Percentiles rank a stretch among this genome's conserved stretches.
Conservation (phyloP, 2,888 invertebrate genomes). For the Arrhopalites spinosus region DNA sequence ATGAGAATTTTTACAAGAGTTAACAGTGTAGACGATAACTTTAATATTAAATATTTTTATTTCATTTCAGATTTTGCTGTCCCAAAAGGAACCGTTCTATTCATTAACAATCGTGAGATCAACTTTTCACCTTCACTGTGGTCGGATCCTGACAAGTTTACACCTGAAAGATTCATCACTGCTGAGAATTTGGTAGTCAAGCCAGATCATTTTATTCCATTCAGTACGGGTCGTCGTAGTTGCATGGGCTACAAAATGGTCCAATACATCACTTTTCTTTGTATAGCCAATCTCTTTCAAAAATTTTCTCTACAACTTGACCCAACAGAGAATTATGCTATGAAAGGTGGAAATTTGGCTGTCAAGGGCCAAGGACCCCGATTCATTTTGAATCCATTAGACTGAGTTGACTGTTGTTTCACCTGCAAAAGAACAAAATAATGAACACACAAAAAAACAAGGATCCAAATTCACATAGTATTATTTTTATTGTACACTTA, state of each 20-base stretch:
- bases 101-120: slow-evolving; percentile 81
- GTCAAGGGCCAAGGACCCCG: slow-evolving; percentile 63
- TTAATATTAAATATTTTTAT: not conserved
- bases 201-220: slow-evolving; percentile 79
- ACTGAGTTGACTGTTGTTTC: slow-evolving; percentile 15
- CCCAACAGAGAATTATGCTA: slow-evolving; percentile 64
- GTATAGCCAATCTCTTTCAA: slow-evolving; percentile 69
- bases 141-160: slow-evolving; percentile 71
- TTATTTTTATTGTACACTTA: slow-evolving; percentile 2
- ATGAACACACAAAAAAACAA: not conserved
- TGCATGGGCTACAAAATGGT: slow-evolving; percentile 82
- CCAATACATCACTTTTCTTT: slow-evolving; percentile 68
- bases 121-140: slow-evolving; percentile 77
- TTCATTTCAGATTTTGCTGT: slow-evolving; percentile 68
- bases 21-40: not conserved
- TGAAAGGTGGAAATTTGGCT: slow-evolving; percentile 65
- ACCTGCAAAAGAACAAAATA: not conserved
- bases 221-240: slow-evolving; percentile 81
- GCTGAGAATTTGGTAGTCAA: slow-evolving; percentile 64
- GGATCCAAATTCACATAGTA: not conserved
- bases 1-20: not conserved
- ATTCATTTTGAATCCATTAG: slow-evolving; percentile 61
- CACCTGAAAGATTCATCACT: slow-evolving; percentile 73
- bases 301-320: slow-evolving; percentile 69
- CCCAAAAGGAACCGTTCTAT: slow-evolving; percentile 77